phyloP scores from a whole-genome alignment of 2,113 vertebrate species.

The Ctenodactylus gundi region DNA sequence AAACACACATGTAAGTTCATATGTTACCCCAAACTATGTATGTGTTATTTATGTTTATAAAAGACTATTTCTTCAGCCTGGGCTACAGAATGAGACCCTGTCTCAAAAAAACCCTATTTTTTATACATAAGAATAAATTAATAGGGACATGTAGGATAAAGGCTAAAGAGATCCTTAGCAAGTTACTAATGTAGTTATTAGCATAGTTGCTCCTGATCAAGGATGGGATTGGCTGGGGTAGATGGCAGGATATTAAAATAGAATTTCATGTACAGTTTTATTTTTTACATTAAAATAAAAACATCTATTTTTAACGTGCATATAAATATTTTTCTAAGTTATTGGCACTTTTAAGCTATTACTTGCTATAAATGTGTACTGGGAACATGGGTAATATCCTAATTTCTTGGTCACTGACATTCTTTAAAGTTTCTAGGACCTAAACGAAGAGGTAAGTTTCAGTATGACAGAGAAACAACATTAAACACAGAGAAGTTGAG shows the following conservation, averaged over 20 bases:
- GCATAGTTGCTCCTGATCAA: background rate
- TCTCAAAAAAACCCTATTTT: too few species aligned
- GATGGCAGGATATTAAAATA: background rate
- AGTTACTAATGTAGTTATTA: background rate
- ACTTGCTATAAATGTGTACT: background rate
- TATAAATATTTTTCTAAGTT: background rate
- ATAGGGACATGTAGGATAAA: background rate
- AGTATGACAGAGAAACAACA: background rate
- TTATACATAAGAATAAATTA: background rate
- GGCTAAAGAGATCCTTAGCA: background rate
- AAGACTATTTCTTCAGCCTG: background rate
- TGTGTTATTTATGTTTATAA: background rate
- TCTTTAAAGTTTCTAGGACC: background rate
- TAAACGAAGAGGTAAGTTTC: background rate
- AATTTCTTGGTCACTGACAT: background rate
- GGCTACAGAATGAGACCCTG: too few species aligned
- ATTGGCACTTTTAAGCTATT: background rate
- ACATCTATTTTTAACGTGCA: background rate
- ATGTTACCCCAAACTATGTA: background rate
- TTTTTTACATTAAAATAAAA: conserved; percentile 21
- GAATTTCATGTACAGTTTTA: background rate
- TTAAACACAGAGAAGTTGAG: background rate
- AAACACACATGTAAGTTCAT: background rate
- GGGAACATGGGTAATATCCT: background rate
- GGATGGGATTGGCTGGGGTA: background rate